These are phyloP conservation scores for Aquatica leii DNA, from an alignment of 2,888 invertebrate species.

Conservation along the genomic window DNA sequence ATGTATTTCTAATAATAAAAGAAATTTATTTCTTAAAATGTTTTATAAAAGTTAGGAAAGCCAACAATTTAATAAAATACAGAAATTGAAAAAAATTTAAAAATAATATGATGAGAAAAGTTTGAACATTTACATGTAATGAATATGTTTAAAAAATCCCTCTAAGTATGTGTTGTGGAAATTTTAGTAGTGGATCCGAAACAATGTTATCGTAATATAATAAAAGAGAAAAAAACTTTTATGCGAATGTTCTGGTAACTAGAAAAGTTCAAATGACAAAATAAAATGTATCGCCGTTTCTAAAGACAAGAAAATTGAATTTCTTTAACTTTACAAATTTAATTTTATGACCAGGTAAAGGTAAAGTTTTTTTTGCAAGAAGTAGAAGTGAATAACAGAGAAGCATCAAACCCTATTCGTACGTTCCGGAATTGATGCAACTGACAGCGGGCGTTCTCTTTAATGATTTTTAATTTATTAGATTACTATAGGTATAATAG, in stretches of 20 bases:
- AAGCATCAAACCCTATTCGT: neutral
- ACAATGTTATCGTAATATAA: too few relatives aligned
- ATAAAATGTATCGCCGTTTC: constrained; percentile 6
- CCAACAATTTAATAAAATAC: too few relatives aligned
- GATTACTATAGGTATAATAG: constrained; percentile 1
- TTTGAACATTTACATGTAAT: too few relatives aligned
- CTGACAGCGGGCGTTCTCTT: neutral
- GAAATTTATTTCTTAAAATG: too few relatives aligned
- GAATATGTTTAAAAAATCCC: too few relatives aligned
- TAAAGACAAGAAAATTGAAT: constrained; percentile 6
- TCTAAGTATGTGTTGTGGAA: too few relatives aligned
- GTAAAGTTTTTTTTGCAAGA: neutral
- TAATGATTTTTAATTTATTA: constrained; percentile 6
- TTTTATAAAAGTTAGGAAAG: too few relatives aligned
- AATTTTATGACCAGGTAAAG: constrained; percentile 1
- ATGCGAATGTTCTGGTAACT: constrained; percentile 9
- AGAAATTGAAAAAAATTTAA: too few relatives aligned
- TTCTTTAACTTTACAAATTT: constrained; percentile 12
- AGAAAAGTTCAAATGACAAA: constrained; percentile 9
- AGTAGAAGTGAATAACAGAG: neutral
- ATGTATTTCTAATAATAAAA: too few relatives aligned
- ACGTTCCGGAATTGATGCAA: neutral
- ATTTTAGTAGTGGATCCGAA: too few relatives aligned
- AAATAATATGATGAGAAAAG: too few relatives aligned
- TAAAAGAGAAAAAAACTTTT: neutral